Base-by-base conservation (phyloP, 2,797 vertebrate genomes). In the Malurus leucopterus region DNA sequence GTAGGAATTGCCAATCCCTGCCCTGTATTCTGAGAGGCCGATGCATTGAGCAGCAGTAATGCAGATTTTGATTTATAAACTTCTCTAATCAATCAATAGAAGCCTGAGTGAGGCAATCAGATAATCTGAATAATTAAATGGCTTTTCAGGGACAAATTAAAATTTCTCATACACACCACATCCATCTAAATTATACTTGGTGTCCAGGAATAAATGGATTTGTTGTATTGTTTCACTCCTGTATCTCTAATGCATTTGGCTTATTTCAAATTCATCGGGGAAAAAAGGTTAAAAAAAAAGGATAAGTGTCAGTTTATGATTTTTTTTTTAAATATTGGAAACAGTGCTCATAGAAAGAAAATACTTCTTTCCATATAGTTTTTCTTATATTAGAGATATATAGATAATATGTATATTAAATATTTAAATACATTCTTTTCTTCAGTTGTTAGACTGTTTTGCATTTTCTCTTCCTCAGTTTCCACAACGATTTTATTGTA, bases 121-220 rank as follows among this genome's bases (percentile, higher is more conserved):
- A 92, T 85, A 83, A 82, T 92, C 90, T 95, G 87, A 95, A 95
- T 95, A 92, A 95, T 95, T 95, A 95, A 95, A 89, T 95, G 91
- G 76, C 78, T 92, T 95, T 93, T 93, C 84, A 91, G 85, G 68
- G 77, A 53, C 73, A 93, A 88, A 91, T 92, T 91, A 92, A 92
- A 86, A 86, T 92, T 91, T 87, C 73, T 93, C 75, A 70, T 58
- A 43, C 20, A 8, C 61, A 64, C 50, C 73, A 76, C 77, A 89
- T 91, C 76, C 7, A 0, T 86, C 79, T 91, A 67, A 93, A 89
- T 88, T 77, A 36, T 77, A 54, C 77, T 86, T 54, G 44, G 61
- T 75, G 58, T 70, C 67, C 61, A 93, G 78, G 65, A 85, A 63
- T 78, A 89, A 93, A 88, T 71, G 58, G 27, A 13, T 76, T 85